Percentiles rank a stretch among this genome's conserved stretches.
Evolutionary conservation across 2,888 invertebrate species (phyloP).

Genomic region (Hemithea aestivaria): DNA sequence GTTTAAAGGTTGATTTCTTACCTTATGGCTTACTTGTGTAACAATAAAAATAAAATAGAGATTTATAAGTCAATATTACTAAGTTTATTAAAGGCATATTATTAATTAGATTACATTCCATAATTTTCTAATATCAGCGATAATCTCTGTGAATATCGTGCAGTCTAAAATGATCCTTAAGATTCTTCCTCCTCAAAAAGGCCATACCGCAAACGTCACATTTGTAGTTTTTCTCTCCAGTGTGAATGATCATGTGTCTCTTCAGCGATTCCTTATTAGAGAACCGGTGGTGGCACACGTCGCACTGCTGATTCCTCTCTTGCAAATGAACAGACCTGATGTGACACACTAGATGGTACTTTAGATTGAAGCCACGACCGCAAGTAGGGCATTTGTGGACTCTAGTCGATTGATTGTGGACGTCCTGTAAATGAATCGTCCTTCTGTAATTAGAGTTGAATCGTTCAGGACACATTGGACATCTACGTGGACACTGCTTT

Average conservation of each 20-base stretch:
- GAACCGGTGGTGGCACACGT: constrained; percentile 73
- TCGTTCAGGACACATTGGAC: constrained; percentile 68
- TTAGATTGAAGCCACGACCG: constrained; percentile 63
- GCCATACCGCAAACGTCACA: constrained; percentile 76
- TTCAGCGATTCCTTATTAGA: constrained; percentile 77
- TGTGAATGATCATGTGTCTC: constrained; percentile 77
- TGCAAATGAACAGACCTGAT: constrained; percentile 66
- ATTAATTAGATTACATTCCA: too few species aligned
- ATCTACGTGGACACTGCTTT: constrained; percentile 60
- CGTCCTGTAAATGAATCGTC: constrained; percentile 69
- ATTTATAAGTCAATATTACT: too few species aligned
- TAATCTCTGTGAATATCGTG: too few species aligned
- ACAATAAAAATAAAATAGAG: too few species aligned
- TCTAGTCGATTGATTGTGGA: constrained; percentile 66
- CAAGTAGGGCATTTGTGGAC: constrained; percentile 70
- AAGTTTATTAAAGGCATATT: too few species aligned
- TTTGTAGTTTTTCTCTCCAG: constrained; percentile 75
- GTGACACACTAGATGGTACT: constrained; percentile 68
- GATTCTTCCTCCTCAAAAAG: constrained; percentile 65
- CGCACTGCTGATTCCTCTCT: constrained; percentile 74
- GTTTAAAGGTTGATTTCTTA: too few species aligned
- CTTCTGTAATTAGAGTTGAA: constrained; percentile 70
- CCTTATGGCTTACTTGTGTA: too few species aligned
- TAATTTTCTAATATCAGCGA: too few species aligned
- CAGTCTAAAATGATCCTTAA: constrained; percentile 64